Base-by-base conservation (phyloP, 2,888 invertebrate genomes). In the Dasysyrphus tricinctus region DNA sequence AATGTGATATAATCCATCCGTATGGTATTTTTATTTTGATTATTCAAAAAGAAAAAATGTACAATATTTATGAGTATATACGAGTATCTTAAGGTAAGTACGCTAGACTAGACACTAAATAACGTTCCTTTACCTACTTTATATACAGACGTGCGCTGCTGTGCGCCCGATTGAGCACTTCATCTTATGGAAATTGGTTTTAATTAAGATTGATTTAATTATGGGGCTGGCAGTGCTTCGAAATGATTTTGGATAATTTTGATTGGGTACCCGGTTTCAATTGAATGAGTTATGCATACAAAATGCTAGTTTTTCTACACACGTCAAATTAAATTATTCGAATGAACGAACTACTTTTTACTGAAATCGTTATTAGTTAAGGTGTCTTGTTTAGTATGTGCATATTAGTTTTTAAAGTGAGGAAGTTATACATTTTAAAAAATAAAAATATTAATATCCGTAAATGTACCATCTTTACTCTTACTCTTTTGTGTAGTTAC, bases 121-220 rank as follows among this genome's bases (percentile, higher is more conserved):
- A 72, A 51, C 61, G 70, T 67, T 57, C 16, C 16, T 11, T 9
- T 19, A 44, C 69, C 24, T 24, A 24, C 24, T 24, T 8, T 39
- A 24, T 61, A 39, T 11, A 4, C 39, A 39, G 12, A 24, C 57
- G 57, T 74, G 16, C 29, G 24, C 29, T 29, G 39, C 44, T 12
- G 51, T 32, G 39, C 39, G 24, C 51, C 54, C 72, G 34, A 63
- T 61, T 49, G 39, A 57, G 42, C 74, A 75, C 56, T 79, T 83
- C 63, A 79, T 79, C 69, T 79, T 42, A 39, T 74, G 69, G 74
- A 74, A 82, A 73, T 74, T 47, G 59, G 39, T 63, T 83, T 61
- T 81, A 83, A 79, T 83, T 83, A 69, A 79, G 39, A 74, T 70
- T 63, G 73, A 69, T 47, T 79, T 83, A 83, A 83, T 74, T 79